These are phyloP conservation scores for Cantharis rufa DNA, from an alignment of 2,888 invertebrate species.

Conservation along the genomic window DNA sequence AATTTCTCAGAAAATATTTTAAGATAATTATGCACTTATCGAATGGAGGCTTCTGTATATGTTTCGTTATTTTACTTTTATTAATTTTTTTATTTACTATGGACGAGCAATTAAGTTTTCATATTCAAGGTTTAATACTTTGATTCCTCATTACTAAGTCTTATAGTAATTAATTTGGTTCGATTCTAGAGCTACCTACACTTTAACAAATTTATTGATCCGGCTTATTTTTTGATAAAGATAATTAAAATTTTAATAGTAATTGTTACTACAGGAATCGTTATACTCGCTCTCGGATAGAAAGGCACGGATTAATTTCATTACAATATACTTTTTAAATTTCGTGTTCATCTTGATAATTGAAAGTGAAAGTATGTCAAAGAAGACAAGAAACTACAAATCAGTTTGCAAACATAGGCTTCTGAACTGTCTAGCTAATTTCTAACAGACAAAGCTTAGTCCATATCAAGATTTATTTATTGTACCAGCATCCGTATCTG, in stretches of 20 bases:
- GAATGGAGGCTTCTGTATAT: not conserved
- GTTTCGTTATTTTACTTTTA: not conserved
- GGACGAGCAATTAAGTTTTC: not conserved
- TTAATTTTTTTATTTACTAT: not conserved
- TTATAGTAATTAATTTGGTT: not conserved
- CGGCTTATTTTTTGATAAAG: not conserved
- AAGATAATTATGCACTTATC: not conserved
- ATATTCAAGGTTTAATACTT: not conserved
- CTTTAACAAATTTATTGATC: not conserved
- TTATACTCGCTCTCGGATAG: not conserved
- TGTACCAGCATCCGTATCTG: constrained; percentile 5
- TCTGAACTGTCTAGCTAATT: constrained; percentile 31
- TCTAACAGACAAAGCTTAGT: constrained; percentile 29
- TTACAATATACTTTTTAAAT: not conserved
- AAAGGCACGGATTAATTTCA: not conserved
- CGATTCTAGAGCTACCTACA: not conserved
- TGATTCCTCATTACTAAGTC: not conserved
- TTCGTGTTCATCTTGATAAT: not conserved
- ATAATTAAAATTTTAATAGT: not conserved
- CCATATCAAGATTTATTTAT: constrained; percentile 19
- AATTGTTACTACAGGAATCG: not conserved
- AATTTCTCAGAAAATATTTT: not conserved
- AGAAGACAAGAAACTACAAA: constrained; percentile 11
- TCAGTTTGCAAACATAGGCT: constrained; percentile 15
- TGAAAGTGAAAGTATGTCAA: not conserved